phyloP scores from a whole-genome alignment of 1,140 invertebrate species.

The Psix sp. region DNA sequence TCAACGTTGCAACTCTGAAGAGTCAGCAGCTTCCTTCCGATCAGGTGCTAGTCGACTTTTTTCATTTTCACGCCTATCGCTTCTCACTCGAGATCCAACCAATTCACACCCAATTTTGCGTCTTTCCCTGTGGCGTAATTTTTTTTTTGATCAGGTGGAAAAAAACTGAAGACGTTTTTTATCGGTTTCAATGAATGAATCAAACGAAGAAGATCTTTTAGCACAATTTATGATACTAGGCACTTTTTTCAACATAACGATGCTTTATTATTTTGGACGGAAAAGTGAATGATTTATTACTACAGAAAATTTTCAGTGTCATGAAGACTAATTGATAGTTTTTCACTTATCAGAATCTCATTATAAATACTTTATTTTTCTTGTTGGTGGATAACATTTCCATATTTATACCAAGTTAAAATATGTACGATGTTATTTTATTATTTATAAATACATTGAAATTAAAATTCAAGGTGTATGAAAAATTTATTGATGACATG shows the following conservation, averaged over 20 bases:
- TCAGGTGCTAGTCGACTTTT: constrained; percentile 53
- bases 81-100: constrained; percentile 48
- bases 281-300: neutral
- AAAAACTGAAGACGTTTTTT: constrained; percentile 34
- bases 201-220: constrained; percentile 34
- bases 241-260: constrained; percentile 7
- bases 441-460: neutral
- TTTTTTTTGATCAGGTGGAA: constrained; percentile 43
- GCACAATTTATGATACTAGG: constrained; percentile 17
- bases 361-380: too few species aligned
- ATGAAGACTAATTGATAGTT: too few species aligned
- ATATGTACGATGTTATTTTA: too few species aligned
- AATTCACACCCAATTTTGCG: constrained; percentile 55
- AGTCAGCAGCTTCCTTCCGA: constrained; percentile 54
- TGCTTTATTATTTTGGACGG: constrained; percentile 14
- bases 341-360: too few species aligned
- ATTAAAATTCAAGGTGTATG: neutral
- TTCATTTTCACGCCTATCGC: constrained; percentile 56
- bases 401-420: too few species aligned
- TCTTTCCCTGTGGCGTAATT: constrained; percentile 12
- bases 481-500: neutral
- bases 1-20: constrained; percentile 46
- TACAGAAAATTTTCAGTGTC: too few species aligned
- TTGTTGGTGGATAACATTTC: too few species aligned
- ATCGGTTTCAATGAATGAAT: constrained; percentile 27